Percentiles rank a stretch among this genome's conserved stretches.
phyloP scores from a whole-genome alignment of 2,113 vertebrate species.

The Cyphomyrus plagiostoma region DNA sequence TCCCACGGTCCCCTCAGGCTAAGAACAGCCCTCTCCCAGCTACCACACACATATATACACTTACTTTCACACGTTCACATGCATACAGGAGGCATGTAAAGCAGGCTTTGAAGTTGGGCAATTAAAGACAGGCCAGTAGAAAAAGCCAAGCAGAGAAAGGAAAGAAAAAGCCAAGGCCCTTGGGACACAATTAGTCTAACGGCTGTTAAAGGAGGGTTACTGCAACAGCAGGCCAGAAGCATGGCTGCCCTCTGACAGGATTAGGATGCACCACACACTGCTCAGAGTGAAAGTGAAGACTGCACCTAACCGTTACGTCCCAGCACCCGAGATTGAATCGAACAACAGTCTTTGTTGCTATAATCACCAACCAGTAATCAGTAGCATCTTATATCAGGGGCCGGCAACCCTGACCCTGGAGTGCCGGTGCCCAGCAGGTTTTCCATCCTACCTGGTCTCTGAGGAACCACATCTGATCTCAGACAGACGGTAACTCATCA shows the following conservation, averaged over 20 bases:
- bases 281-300: conserved; percentile 29
- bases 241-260: conserved; percentile 38
- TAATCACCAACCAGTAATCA: not conserved
- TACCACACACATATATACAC: not conserved
- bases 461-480: not conserved
- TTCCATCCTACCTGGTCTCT: not conserved
- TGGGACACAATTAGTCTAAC: conserved; percentile 58
- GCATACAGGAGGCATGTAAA: conserved; percentile 37
- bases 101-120: conserved; percentile 52
- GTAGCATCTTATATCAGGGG: not conserved
- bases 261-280: conserved; percentile 46
- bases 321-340: not conserved
- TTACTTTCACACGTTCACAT: not conserved
- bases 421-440: not conserved
- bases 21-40: conserved; percentile 21
- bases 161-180: conserved; percentile 48
- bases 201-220: conserved; percentile 49
- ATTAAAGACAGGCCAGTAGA: conserved; percentile 48
- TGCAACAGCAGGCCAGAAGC: conserved; percentile 52
- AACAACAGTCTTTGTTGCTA: not conserved
- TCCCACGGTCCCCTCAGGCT: conserved; percentile 22
- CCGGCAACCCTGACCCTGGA: not conserved
- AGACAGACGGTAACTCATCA: not conserved
- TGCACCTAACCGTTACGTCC: not conserved
- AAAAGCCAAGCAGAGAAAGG: conserved; percentile 43